Conservation (phyloP, 30 jellyfish, hydroid and myxozoan species). For the Aurelia coerulea region DNA sequence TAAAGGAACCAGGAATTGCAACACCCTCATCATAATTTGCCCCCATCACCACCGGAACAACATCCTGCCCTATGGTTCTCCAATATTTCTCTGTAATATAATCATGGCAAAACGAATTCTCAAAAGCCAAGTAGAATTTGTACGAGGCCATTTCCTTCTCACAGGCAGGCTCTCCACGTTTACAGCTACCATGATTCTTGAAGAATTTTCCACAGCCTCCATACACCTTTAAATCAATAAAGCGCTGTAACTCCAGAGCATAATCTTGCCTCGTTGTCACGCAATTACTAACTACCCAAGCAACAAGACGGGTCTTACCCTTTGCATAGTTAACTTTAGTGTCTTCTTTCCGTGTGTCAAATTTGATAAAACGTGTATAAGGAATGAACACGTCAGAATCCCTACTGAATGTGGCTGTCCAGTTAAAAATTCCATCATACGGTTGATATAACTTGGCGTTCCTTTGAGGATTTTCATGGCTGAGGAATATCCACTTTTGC, state of each 20-base stretch:
- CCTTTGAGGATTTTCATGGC: slow-evolving; percentile 35
- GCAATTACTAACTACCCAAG: slow-evolving; percentile 81
- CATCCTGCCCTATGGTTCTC: slow-evolving; percentile 43
- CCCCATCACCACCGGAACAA: slow-evolving; percentile 88
- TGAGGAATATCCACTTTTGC: slow-evolving; percentile 39
- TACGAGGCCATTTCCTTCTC: slow-evolving; percentile 42
- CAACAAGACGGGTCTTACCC: slow-evolving; percentile 56
- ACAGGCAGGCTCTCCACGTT: slow-evolving; percentile 35
- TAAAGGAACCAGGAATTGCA: slow-evolving; percentile 2
- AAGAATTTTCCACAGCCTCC: slow-evolving; percentile 74
- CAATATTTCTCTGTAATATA: slow-evolving; percentile 84
- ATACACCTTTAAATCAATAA: slow-evolving; percentile 69
- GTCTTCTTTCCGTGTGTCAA: not conserved
- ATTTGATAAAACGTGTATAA: not conserved
- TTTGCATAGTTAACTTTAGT: slow-evolving; percentile 54
- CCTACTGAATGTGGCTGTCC: slow-evolving; percentile 47
- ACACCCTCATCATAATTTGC: slow-evolving; percentile 64
- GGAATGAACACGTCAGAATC: slow-evolving; percentile 38
- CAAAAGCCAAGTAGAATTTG: slow-evolving; percentile 82
- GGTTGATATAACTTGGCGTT: not conserved
- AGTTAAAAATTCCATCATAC: slow-evolving; percentile 28
- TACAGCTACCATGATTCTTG: slow-evolving; percentile 64
- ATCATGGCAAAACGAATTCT: slow-evolving; percentile 82
- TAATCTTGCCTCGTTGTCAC: slow-evolving; percentile 62
- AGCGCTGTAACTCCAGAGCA: slow-evolving; percentile 71